A percentile compares a stretch with the other conserved stretches of the same genome.
Evolutionary conservation across 35 echinoderm and acorn worm genomes (phyloP).

Genomic region (Anneissia japonica): DNA sequence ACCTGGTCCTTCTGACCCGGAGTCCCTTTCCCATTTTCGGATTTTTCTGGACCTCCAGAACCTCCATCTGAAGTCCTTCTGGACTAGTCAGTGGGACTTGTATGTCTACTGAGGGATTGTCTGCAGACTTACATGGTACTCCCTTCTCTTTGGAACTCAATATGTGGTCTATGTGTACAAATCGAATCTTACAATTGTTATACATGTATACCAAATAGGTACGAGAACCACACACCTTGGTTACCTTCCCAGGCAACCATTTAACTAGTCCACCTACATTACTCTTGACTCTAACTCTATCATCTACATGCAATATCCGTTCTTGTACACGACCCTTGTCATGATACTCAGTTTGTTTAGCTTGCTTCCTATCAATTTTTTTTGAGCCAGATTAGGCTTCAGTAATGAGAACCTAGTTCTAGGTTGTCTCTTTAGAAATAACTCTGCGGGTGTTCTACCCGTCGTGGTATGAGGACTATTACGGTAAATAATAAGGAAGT

Average conservation of each 20-base stretch:
- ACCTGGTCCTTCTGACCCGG: too few relatives aligned
- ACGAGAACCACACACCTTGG: constrained; percentile 15
- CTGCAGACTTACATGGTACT: too few relatives aligned
- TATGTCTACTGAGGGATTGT: too few relatives aligned
- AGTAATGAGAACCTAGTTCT: constrained; percentile 7
- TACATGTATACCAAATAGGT: constrained; percentile 2
- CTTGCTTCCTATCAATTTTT: background rate
- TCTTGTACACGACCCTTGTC: background rate
- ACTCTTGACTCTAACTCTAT: constrained; percentile 4
- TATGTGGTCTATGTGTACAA: constrained; percentile 16
- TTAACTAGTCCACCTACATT: background rate
- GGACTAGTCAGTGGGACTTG: too few relatives aligned
- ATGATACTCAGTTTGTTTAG: constrained; percentile 16
- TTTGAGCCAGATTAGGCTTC: constrained; percentile 7
- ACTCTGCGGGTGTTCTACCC: background rate
- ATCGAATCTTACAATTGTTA: background rate
- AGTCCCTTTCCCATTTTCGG: too few relatives aligned
- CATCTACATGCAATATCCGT: background rate
- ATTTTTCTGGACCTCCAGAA: too few relatives aligned
- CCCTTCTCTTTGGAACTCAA: too few relatives aligned
- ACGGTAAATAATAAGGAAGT: constrained; percentile 1
- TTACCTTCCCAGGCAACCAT: constrained; percentile 16
- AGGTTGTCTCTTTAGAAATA: constrained; percentile 11
- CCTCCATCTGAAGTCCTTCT: too few relatives aligned
- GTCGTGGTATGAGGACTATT: constrained; percentile 14